Base-by-base conservation (phyloP, 2,797 vertebrate species). In the Chromis chromis region DNA sequence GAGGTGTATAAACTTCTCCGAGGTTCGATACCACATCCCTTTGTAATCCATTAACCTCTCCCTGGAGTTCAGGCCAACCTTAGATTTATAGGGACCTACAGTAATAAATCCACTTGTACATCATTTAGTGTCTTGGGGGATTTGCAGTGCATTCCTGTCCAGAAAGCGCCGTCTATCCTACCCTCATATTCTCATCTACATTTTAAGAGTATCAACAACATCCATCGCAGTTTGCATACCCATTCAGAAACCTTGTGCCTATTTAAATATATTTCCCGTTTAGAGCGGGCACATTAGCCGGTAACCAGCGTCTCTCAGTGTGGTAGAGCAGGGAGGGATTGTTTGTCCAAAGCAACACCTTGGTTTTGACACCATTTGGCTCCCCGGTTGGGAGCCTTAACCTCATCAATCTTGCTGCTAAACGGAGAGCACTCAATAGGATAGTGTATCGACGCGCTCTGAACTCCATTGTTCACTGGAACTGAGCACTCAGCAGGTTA, bases 11-110 rank as follows among this genome's bases (percentile, higher is more conserved):
- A 95, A 96, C 94, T 94, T 95, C 93, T 92, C 84, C 10, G 82
- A 91, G 93, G 93, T 92, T 95, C 95, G 78, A 95, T 96, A 94
- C 90, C 88, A 91, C 94, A 94, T 94, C 94, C 94, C 94, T 95
- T 95, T 94, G 94, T 95, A 95, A 95, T 96, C 95, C 94, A 95
- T 95, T 95, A 95, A 95, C 94, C 94, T 96, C 94, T 95, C 94
- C 94, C 94, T 87, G 90, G 95, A 95, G 95, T 95, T 95, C 93
- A 94, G 90, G 87, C 93, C 93, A 91, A 90, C 92, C 94, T 92
- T 92, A 95, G 94, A 95, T 95, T 96, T 96, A 95, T 95, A 93
- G 91, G 79, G 89, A 91, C 91, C 91, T 88, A 82, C 92, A 91
- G 92, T 95, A 94, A 95, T 96, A 95, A 96, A 96, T 96, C 93